Conservation (phyloP, 2,797 vertebrate species). For the Protosalanx chinensis region DNA sequence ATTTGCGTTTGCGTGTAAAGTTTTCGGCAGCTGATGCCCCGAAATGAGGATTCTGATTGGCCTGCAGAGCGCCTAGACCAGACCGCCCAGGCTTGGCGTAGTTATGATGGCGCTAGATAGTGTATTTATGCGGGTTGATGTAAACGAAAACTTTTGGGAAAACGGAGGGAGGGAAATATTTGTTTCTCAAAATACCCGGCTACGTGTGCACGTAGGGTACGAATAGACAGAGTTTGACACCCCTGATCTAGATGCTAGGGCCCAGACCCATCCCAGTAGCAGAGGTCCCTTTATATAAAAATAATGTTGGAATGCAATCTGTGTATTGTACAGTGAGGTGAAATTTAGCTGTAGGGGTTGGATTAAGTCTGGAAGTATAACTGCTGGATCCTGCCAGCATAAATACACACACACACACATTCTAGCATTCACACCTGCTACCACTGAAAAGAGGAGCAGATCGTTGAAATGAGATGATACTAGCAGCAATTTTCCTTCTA, state of each 20-base stretch:
- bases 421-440: not conserved
- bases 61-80: too few species aligned
- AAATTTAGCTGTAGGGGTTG: not conserved
- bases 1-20: too few species aligned
- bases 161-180: too few species aligned
- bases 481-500: slow-evolving; percentile 17
- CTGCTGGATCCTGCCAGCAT: not conserved
- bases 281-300: not conserved
- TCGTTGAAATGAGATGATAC: slow-evolving; percentile 17
- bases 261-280: not conserved
- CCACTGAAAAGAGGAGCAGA: not conserved
- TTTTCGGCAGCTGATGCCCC: too few species aligned
- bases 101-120: too few species aligned
- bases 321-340: not conserved
- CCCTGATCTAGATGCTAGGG: not conserved
- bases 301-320: not conserved
- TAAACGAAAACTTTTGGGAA: too few species aligned
- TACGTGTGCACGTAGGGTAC: too few species aligned
- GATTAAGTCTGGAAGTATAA: not conserved
- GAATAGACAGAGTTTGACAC: too few species aligned
- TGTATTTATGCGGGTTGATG: too few species aligned
- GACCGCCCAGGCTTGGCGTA: too few species aligned
- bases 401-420: not conserved
- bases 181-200: too few species aligned
- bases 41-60: too few species aligned